phyloP scores from a whole-genome alignment of 2,113 vertebrate species.

The Scartelaos histophorus region DNA sequence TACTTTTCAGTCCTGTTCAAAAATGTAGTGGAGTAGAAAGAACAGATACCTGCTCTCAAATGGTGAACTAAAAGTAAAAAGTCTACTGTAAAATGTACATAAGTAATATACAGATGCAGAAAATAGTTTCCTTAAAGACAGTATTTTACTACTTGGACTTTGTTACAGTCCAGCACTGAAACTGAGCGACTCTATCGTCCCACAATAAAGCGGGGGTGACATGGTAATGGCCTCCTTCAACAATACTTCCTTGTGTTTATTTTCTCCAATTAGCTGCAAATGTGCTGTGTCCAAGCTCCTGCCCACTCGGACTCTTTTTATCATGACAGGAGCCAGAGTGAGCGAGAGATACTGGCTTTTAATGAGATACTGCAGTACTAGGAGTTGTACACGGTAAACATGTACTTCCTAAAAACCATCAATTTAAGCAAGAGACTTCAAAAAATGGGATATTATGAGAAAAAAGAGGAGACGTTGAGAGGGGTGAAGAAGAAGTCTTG shows the following conservation, averaged over 20 bases:
- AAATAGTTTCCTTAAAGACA: too few relatives aligned
- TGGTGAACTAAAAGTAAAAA: too few relatives aligned
- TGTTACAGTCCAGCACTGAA: too few relatives aligned
- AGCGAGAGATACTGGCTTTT: constrained; percentile 3
- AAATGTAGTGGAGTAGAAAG: too few relatives aligned
- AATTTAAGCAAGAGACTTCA: neutral
- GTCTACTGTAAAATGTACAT: too few relatives aligned
- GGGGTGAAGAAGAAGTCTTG: too few relatives aligned
- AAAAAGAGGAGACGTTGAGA: neutral
- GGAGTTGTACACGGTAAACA: neutral
- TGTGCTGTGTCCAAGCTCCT: neutral
- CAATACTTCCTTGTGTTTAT: constrained; percentile 8
- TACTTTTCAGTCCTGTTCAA: too few relatives aligned
- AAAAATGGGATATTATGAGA: neutral
- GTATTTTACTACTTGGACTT: too few relatives aligned
- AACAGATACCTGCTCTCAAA: too few relatives aligned
- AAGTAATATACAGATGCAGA: too few relatives aligned
- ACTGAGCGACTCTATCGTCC: neutral
- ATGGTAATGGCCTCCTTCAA: constrained; percentile 19
- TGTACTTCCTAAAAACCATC: neutral
- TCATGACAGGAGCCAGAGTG: neutral
- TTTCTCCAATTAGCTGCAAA: constrained; percentile 6
- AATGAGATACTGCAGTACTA: neutral
- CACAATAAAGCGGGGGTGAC: neutral
- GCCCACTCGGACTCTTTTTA: neutral